These are phyloP conservation scores for Andricus grossulariae DNA, from an alignment of 1,140 invertebrate genomes.

Conservation along the genomic window DNA sequence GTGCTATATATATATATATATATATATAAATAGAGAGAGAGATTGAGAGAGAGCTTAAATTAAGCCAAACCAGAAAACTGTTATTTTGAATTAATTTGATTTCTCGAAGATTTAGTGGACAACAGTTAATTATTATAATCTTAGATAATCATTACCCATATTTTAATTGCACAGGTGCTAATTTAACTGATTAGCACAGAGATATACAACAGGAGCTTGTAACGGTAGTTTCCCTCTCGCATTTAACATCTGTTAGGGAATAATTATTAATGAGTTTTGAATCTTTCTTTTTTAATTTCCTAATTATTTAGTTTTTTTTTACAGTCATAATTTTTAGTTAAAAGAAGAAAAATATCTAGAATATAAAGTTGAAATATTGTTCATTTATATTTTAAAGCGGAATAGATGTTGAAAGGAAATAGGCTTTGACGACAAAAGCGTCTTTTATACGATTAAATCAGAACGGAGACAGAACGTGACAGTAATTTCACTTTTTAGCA, in stretches of 20 bases:
- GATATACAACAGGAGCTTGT: conserved; percentile 13
- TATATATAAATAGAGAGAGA: no score
- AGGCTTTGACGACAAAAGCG: not conserved
- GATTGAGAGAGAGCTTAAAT: no score
- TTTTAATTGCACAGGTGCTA: not conserved
- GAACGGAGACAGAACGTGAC: conserved; percentile 3
- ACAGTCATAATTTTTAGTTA: no score
- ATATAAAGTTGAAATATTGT: no score
- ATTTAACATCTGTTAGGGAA: not conserved
- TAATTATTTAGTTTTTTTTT: no score
- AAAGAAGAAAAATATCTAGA: no score
- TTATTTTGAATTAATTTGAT: no score
- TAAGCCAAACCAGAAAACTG: no score
- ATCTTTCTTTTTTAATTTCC: no score
- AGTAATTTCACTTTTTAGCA: conserved; percentile 26
- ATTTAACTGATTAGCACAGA: conserved; percentile 14
- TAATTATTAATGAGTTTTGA: no score
- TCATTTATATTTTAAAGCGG: not conserved
- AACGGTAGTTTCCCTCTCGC: not conserved
- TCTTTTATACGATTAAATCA: not conserved
- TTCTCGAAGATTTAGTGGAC: no score
- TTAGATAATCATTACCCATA: not conserved
- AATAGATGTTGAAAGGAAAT: not conserved
- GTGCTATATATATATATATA: no score
- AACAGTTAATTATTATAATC: not conserved